Evolutionary conservation across 2,888 invertebrate genomes (phyloP), one percentile per base, ranked within the genome.

Genomic region (Gerosis bhagava): DNA sequence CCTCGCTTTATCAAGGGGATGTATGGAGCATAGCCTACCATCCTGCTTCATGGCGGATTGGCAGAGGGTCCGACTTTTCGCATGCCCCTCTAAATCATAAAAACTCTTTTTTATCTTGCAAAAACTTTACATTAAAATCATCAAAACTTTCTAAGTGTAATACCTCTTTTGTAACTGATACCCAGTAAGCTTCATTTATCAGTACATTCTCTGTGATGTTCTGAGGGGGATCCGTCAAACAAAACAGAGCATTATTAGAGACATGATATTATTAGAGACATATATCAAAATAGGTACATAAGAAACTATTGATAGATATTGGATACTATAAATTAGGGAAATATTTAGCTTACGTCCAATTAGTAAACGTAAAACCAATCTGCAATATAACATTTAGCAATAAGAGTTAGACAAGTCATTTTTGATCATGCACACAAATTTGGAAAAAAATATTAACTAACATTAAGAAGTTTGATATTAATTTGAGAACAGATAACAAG

Each of bases 191-290:
- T 92, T 96, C 96, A 92, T 96, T 97, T 92, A 96, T 93, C 92
- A 96, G 95, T 91, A 96, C 94, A 92, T 95, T 94, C 94, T 96
- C 96, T 91, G 96, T 96, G 94, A 97, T 95, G 92, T 97, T 97
- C 97, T 97, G 95, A 91, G 93, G 92, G 92, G 91, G 93, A 91
- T 92, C 81, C 83, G 83, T 81, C 79, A 88, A 88, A 88, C 77
- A 88, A 88, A 86, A 86, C 68, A 74, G 76, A 84, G 70, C 67
- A 70, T 84, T 83, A 87, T 84, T 86, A 84, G 76, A 80, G 63
- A 74, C 69, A 81, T 70, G 37, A n/a, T n/a, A n/a, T n/a, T n/a
- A n/a, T n/a, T n/a, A n/a, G n/a, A n/a, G n/a, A n/a, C n/a, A n/a
- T n/a, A n/a, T n/a, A n/a, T n/a, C n/a, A n/a, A n/a, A n/a, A n/a